Evolutionary conservation across 35 echinoderm and acorn worm genomes (phyloP).

Genomic region (Strongylocentrotus purpuratus): DNA sequence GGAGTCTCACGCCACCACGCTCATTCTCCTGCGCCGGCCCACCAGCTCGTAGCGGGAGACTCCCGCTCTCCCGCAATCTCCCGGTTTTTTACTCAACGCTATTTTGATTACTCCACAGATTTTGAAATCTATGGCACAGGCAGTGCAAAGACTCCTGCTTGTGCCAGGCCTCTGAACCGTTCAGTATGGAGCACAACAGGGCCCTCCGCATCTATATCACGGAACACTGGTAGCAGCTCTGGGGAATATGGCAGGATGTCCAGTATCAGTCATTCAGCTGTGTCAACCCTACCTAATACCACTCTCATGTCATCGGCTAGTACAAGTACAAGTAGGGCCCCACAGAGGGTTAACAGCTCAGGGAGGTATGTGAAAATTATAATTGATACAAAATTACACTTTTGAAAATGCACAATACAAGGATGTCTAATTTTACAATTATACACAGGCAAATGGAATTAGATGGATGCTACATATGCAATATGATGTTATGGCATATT

Average conservation of each 20-base stretch:
- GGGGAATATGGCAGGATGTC: background rate
- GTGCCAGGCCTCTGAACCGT: background rate
- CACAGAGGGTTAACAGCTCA: background rate
- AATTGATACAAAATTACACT: too few species aligned
- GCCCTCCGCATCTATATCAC: conserved; percentile 15
- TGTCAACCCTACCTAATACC: background rate
- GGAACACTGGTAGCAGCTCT: conserved; percentile 21
- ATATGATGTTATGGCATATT: too few species aligned
- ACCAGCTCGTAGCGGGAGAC: too few species aligned
- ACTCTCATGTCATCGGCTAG: conserved; percentile 1
- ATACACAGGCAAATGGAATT: too few species aligned
- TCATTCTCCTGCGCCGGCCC: too few species aligned
- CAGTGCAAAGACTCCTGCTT: background rate
- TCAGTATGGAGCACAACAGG: conserved; percentile 30
- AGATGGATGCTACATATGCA: too few species aligned
- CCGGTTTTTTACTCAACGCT: background rate
- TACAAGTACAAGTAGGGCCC: conserved; percentile 7
- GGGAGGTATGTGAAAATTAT: background rate
- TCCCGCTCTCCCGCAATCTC: too few species aligned
- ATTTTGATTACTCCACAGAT: background rate
- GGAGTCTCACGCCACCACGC: too few species aligned
- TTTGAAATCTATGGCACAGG: conserved; percentile 50
- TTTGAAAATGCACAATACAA: too few species aligned
- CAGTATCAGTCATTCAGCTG: background rate
- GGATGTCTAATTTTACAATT: too few species aligned